phyloP scores from a whole-genome alignment of 2,113 vertebrate species.

The Cochlearius cochlearius region DNA sequence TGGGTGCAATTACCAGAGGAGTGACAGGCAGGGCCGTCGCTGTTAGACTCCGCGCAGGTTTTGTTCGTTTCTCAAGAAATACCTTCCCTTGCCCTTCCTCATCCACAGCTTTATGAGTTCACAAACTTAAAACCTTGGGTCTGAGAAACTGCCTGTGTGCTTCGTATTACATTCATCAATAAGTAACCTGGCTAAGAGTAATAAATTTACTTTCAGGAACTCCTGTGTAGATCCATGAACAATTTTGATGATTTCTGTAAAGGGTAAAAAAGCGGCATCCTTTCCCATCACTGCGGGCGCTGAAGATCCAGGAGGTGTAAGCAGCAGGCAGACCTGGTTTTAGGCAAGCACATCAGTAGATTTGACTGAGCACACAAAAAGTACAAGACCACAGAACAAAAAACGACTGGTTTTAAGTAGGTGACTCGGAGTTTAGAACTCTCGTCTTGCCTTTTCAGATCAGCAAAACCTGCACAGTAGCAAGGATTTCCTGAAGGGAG shows the following conservation, averaged over 20 bases:
- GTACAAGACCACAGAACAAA: background rate
- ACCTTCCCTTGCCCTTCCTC: background rate
- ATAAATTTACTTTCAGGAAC: background rate
- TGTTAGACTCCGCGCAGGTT: background rate
- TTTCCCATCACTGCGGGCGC: background rate
- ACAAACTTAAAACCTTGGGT: background rate
- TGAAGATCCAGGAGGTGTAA: background rate
- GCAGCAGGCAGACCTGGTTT: background rate
- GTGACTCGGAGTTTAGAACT: background rate
- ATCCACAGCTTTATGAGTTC: background rate
- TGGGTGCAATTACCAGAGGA: background rate
- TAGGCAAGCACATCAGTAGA: background rate
- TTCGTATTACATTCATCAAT: background rate
- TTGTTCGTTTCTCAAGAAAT: background rate
- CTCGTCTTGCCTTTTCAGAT: background rate
- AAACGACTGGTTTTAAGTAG: background rate
- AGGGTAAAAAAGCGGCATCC: background rate
- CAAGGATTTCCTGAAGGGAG: background rate
- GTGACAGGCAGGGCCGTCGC: background rate
- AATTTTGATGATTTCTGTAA: background rate
- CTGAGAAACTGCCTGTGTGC: background rate
- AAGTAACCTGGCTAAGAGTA: background rate
- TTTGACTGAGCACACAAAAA: background rate
- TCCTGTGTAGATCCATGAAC: background rate
- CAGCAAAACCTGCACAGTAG: background rate